Conservation (phyloP, 1,140 invertebrate genomes). For the Dinothrombium tinctorium region DNA sequence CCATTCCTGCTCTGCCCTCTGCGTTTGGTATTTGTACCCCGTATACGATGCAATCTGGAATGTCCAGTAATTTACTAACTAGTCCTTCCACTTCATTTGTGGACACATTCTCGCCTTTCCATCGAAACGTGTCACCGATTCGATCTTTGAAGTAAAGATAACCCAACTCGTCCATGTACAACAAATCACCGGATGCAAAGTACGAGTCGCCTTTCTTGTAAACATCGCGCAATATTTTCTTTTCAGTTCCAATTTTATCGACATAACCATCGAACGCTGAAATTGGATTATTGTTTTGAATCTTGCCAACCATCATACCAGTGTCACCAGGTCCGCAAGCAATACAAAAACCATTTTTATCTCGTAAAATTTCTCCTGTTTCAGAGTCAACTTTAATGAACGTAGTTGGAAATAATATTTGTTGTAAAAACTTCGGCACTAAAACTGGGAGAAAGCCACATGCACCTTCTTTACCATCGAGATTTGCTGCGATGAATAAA, state of each 20-base stretch:
- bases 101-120: conserved; percentile 82
- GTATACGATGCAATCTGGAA: conserved; percentile 81
- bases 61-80: conserved; percentile 57
- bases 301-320: conserved; percentile 91
- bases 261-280: conserved; percentile 51
- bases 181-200: conserved; percentile 46
- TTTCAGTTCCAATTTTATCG: conserved; percentile 67
- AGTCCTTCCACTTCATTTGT: conserved; percentile 87
- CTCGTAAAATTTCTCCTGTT: conserved; percentile 23
- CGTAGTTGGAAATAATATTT: conserved; percentile 52
- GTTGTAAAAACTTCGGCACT: conserved; percentile 26
- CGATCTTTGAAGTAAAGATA: conserved; percentile 32
- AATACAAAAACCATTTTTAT: conserved; percentile 27
- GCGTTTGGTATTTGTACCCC: conserved; percentile 61
- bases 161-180: conserved; percentile 31
- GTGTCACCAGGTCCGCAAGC: conserved; percentile 45
- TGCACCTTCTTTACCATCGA: conserved; percentile 41
- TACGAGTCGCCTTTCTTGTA: conserved; percentile 69
- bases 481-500: conserved; percentile 41
- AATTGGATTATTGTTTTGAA: conserved; percentile 36
- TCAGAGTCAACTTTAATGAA: conserved; percentile 29
- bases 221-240: conserved; percentile 73
- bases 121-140: conserved; percentile 33
- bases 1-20: conserved; percentile 84
- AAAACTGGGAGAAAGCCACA: conserved; percentile 79